These are phyloP conservation scores for Drosophila cardini DNA, from an alignment of 1,140 invertebrate species.

Conservation along the genomic window DNA sequence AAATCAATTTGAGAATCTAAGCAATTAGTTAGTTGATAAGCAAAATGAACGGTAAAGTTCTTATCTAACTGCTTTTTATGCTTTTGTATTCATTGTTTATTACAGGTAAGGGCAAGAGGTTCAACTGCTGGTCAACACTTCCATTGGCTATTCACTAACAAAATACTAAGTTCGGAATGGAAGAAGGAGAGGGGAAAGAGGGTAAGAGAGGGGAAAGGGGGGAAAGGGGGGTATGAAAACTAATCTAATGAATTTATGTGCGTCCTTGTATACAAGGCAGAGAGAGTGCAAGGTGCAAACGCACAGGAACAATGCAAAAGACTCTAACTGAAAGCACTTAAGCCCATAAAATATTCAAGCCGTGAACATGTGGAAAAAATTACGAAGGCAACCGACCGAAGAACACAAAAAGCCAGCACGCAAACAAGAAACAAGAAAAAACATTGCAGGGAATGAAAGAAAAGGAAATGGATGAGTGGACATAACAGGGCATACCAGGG, in stretches of 20 bases:
- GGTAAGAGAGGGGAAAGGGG: too few relatives aligned
- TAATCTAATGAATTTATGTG: slow-evolving; percentile 80
- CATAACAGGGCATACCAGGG: slow-evolving; percentile 48
- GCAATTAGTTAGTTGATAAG: slow-evolving; percentile 25
- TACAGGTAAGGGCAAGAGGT: slow-evolving; percentile 21
- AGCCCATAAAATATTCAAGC: slow-evolving; percentile 81
- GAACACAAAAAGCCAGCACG: slow-evolving; percentile 50
- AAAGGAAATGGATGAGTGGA: slow-evolving; percentile 53
- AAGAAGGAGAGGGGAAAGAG: too few relatives aligned
- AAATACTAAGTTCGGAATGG: slow-evolving; percentile 41
- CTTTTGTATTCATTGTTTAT: slow-evolving; percentile 1
- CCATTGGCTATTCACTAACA: slow-evolving; percentile 34
- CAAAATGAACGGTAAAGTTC: not conserved
- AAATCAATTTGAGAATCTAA: slow-evolving; percentile 16
- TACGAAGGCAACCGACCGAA: slow-evolving; percentile 52
- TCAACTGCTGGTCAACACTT: slow-evolving; percentile 7
- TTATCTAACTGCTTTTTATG: slow-evolving; percentile 3
- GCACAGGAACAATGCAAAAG: slow-evolving; percentile 57
- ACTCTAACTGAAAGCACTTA: slow-evolving; percentile 80
- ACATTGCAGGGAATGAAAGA: slow-evolving; percentile 6
- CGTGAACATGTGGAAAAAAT: slow-evolving; percentile 80
- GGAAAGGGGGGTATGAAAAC: slow-evolving; percentile 26
- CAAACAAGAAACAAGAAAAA: slow-evolving; percentile 54
- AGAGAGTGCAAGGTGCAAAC: slow-evolving; percentile 61
- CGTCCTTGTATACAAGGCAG: slow-evolving; percentile 37